Evolutionary conservation across 1,140 invertebrate species (phyloP).

Genomic region (Penaeus japonicus): DNA sequence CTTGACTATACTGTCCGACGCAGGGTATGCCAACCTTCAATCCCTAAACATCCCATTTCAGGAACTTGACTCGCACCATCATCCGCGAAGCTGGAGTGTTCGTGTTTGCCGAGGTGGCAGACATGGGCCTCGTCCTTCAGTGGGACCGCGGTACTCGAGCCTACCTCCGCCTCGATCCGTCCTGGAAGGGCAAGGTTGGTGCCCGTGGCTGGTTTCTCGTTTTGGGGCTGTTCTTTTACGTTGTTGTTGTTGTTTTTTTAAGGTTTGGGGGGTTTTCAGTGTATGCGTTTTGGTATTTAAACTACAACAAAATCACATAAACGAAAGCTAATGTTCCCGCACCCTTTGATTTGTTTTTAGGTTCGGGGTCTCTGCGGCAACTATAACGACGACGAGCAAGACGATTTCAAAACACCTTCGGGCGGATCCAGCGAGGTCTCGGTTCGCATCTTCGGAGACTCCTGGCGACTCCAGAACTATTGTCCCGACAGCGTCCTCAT

Average conservation of each 20-base stretch:
- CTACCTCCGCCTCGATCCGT: conserved; percentile 77
- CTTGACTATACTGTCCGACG: no score
- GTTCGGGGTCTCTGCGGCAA: conserved; percentile 89
- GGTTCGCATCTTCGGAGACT: conserved; percentile 80
- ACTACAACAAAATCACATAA: no score
- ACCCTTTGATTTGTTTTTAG: conserved; percentile 61
- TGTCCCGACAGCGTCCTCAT: conserved; percentile 71
- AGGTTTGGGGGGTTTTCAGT: no score
- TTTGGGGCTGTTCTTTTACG: no score
- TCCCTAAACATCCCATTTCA: background rate
- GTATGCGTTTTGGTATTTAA: no score
- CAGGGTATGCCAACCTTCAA: no score
- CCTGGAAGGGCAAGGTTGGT: conserved; percentile 76
- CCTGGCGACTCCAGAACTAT: conserved; percentile 82
- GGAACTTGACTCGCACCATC: conserved; percentile 58
- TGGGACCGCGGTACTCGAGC: conserved; percentile 87
- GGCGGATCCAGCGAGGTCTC: conserved; percentile 73
- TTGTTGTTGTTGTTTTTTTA: no score
- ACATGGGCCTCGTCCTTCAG: conserved; percentile 79
- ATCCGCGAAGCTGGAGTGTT: conserved; percentile 75
- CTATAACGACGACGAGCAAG: conserved; percentile 81
- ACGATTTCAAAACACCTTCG: conserved; percentile 85
- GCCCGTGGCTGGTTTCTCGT: background rate
- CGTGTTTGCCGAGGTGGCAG: conserved; percentile 79
- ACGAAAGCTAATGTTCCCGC: background rate